phyloP scores from a whole-genome alignment of 2,113 vertebrate genomes.

The Numenius arquata region DNA sequence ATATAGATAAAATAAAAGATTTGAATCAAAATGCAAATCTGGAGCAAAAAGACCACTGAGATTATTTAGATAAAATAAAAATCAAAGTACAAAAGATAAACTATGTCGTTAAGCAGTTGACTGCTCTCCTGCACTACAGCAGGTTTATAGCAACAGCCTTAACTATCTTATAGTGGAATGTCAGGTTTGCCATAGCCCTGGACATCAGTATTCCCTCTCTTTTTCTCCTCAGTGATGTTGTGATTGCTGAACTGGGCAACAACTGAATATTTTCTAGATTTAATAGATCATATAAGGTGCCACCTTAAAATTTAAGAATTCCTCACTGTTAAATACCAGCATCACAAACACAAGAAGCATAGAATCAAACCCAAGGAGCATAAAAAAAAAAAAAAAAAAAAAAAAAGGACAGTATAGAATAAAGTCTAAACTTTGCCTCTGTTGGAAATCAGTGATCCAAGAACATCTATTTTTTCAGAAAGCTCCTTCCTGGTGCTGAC shows the following conservation, averaged over 20 bases:
- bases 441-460: neutral
- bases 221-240: neutral
- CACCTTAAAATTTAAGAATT: neutral
- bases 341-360: neutral
- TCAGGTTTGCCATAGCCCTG: neutral
- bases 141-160: neutral
- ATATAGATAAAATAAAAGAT: conserved; percentile 29
- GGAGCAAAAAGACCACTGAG: neutral
- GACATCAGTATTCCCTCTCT: neutral
- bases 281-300: neutral
- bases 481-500: neutral
- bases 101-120: neutral
- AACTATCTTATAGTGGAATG: neutral
- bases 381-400: neutral
- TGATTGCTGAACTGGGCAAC: neutral
- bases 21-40: conserved; percentile 23
- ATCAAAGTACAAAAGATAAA: conserved; percentile 20
- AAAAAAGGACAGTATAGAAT: neutral
- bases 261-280: neutral
- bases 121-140: neutral
- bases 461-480: neutral
- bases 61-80: conserved; percentile 40
- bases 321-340: neutral
- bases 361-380: neutral
- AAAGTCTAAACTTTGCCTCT: neutral